A percentile compares a stretch with the other conserved stretches of the same genome.
Evolutionary conservation across 2,888 invertebrate species (phyloP).

Genomic region (Aphidius colemani): DNA sequence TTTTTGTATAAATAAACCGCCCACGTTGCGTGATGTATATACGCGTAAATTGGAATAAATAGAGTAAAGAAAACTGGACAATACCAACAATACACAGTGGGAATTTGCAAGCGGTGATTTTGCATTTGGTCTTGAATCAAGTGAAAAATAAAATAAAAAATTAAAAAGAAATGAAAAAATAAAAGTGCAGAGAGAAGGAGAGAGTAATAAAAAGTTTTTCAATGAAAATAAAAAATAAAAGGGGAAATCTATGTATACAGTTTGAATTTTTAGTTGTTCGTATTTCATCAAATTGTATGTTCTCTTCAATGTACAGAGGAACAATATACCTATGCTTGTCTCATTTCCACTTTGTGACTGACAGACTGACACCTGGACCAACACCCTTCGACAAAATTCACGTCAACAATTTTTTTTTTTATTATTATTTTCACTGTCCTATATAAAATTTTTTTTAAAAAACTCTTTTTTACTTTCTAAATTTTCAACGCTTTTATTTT

Average conservation of each 20-base stretch:
- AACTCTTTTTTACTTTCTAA: too few relatives aligned
- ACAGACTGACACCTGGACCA: conserved; percentile 16
- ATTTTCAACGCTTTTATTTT: too few relatives aligned
- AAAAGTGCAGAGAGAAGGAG: conserved; percentile 1
- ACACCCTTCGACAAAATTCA: conserved; percentile 12
- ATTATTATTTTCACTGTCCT: conserved; percentile 2
- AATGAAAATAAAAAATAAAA: too few relatives aligned
- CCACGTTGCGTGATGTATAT: background rate
- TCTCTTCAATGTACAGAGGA: too few relatives aligned
- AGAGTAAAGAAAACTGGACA: too few relatives aligned
- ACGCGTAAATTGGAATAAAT: background rate
- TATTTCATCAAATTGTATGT: conserved; percentile 3
- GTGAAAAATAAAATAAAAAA: too few relatives aligned
- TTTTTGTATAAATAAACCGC: too few relatives aligned
- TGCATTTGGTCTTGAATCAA: too few relatives aligned
- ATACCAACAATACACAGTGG: too few relatives aligned
- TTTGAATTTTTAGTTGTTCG: background rate
- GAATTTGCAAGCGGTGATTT: too few relatives aligned
- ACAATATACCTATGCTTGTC: background rate
- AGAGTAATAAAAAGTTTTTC: background rate
- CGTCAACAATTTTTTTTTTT: background rate
- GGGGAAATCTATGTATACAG: too few relatives aligned
- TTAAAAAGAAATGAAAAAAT: background rate
- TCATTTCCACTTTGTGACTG: conserved; percentile 19
- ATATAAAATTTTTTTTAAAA: background rate